These are phyloP conservation scores for Thaleichthys pacificus DNA, from an alignment of 2,797 vertebrate species.

Conservation along the genomic window DNA sequence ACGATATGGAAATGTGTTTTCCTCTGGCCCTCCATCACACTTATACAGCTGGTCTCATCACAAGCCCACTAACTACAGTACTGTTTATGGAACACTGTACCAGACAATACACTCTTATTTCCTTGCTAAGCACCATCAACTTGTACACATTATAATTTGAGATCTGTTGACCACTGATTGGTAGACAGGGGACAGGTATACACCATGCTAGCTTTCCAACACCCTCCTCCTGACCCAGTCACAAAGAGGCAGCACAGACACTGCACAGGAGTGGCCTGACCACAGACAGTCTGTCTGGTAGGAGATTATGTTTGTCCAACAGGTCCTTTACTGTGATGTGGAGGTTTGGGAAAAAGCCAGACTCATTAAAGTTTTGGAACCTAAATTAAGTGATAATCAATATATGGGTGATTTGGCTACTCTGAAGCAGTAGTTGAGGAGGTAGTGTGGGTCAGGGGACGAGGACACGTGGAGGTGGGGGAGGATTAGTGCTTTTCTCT, in stretches of 20 bases:
- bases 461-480: background rate
- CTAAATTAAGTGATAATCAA: constrained; percentile 8
- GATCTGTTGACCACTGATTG: constrained; percentile 20
- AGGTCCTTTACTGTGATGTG: constrained; percentile 38
- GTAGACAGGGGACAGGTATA: constrained; percentile 15
- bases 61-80: no score
- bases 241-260: background rate
- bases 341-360: constrained; percentile 53
- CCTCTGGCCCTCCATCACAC: no score
- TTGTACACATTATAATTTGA: constrained; percentile 27
- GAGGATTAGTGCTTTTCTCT: background rate
- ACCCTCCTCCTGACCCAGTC: background rate
- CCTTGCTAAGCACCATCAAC: no score
- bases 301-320: constrained; percentile 26
- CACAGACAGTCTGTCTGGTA: no score
- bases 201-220: background rate
- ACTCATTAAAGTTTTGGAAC: constrained; percentile 37
- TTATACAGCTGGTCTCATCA: no score
- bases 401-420: background rate
- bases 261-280: no score
- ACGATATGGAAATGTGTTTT: no score
- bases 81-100: no score
- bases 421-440: background rate
- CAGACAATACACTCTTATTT: no score
- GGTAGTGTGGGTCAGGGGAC: background rate